Base-by-base conservation (phyloP, 2,797 vertebrate genomes). In the Phaenicophaeus curvirostris region DNA sequence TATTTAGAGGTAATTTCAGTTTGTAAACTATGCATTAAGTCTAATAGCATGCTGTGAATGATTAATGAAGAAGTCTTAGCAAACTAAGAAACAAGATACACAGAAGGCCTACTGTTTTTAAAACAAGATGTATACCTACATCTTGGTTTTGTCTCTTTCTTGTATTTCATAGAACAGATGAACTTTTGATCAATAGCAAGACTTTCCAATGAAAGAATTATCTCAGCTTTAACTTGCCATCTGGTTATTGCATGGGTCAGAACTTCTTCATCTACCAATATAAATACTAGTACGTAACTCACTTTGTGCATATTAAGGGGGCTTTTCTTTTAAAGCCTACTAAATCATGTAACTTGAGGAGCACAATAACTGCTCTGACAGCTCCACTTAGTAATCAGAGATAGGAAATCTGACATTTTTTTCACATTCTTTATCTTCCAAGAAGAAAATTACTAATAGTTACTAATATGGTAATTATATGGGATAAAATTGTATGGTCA, bases 211-310 rank as follows among this genome's bases (percentile, higher is more conserved):
- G 62, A 67, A 35, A 90, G 73, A 81, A 89, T 81, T 84, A 81
- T 59, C 14, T 79, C 44, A 42, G 7, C 39, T 84, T 10, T 91
- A 79, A 79, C 73, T 71, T 86, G 5, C 31, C 30, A 79, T 73
- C 55, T 88, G 90, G 82, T 79, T 88, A 55, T 85, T 86, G n/a
- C 69, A 86, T 39, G 50, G 50, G 44, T 75, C 80, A 90, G 85
- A 95, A 93, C 13, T 85, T 71, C 42, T 72, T 72, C 67, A 73
- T 51, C 62, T 78, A 53, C 28, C 54, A 72, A 27, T n/a, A 46
- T 62, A 80, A 69, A 91, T 48, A 66, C 28, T 59, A 66, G 39
- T 48, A 69, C n/a, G 46, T 58, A 54, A 89, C 11, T 71, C 33
- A 68, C 5, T 24, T 9, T 31, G 17, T 48, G 20, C 8, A 25